A percentile compares a stretch with the other conserved stretches of the same genome.
Conservation (phyloP, 2,888 invertebrate species). For the Lepidocyrtoides sp. region DNA sequence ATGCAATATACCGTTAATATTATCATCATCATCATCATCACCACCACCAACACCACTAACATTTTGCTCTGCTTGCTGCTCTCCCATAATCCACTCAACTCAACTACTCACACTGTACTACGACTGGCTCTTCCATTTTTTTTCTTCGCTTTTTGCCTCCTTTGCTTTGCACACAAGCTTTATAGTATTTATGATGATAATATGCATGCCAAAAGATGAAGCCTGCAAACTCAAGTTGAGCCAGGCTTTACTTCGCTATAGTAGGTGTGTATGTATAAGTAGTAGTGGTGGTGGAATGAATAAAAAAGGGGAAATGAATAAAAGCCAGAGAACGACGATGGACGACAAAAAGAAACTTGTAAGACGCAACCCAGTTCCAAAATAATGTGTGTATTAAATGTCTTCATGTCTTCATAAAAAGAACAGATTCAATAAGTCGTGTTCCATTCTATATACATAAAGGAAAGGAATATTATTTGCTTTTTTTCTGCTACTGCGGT, state of each 20-base stretch:
- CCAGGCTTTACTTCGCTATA: background rate
- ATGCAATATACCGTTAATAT: slow-evolving; percentile 47
- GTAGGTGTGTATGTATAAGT: background rate
- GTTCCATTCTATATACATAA: too few relatives aligned
- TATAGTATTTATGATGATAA: background rate
- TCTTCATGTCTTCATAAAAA: slow-evolving; percentile 11
- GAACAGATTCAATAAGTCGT: background rate
- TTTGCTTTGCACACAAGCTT: background rate
- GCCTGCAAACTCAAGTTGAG: background rate
- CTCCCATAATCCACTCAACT: slow-evolving; percentile 36
- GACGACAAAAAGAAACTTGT: background rate
- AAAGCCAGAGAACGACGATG: background rate
- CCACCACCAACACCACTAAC: background rate
- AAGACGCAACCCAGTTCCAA: slow-evolving; percentile 36
- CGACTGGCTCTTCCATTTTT: background rate
- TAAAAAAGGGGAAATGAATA: background rate
- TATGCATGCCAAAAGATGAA: slow-evolving; percentile 46
- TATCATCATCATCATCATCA: background rate
- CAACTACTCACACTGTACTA: background rate
- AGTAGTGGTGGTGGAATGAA: background rate
- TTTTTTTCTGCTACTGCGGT: background rate
- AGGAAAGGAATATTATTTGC: background rate
- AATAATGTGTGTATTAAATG: slow-evolving; percentile 6
- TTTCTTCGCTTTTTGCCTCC: background rate
- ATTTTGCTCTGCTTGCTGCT: background rate